A percentile compares a stretch with the other conserved stretches of the same genome.
phyloP scores from a whole-genome alignment of 2,797 vertebrate genomes.

The Petrocephalus schoutedeni region DNA sequence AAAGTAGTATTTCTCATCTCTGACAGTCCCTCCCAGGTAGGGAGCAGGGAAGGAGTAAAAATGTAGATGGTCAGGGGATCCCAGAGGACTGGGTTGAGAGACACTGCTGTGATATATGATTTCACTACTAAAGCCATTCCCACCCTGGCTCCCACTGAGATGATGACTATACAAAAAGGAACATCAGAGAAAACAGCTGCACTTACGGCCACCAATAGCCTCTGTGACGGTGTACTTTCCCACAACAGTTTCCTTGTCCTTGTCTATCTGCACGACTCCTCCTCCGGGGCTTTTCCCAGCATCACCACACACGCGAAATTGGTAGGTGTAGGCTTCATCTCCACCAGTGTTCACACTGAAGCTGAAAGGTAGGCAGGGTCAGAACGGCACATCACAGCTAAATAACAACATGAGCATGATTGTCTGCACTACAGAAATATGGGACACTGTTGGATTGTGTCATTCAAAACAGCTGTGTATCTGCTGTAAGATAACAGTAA shows the following conservation, averaged over 20 bases:
- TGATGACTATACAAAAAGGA: background rate
- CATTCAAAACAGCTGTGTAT: background rate
- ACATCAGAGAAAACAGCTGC: background rate
- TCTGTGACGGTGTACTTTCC: slow-evolving; percentile 73
- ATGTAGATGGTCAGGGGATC: background rate
- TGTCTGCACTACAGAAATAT: background rate
- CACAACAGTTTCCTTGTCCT: slow-evolving; percentile 47
- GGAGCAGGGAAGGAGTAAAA: background rate
- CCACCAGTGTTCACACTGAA: slow-evolving; percentile 30
- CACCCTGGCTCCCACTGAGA: background rate
- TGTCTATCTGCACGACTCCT: slow-evolving; percentile 70
- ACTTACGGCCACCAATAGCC: slow-evolving; percentile 79
- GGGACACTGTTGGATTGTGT: background rate
- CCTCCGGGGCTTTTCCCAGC: slow-evolving; percentile 56
- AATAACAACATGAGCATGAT: background rate
- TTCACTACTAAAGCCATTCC: background rate
- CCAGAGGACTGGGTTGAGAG: background rate
- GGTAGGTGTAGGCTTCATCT: slow-evolving; percentile 65
- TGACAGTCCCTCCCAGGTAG: background rate
- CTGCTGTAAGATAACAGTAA: background rate
- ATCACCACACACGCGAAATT: slow-evolving; percentile 80
- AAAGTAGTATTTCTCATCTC: background rate
- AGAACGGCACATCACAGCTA: background rate
- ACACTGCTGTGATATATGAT: background rate
- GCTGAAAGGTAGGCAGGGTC: slow-evolving; percentile 39